These are phyloP conservation scores for Hoplostethus atlanticus DNA, from an alignment of 2,797 vertebrate genomes.

Conservation along the genomic window DNA sequence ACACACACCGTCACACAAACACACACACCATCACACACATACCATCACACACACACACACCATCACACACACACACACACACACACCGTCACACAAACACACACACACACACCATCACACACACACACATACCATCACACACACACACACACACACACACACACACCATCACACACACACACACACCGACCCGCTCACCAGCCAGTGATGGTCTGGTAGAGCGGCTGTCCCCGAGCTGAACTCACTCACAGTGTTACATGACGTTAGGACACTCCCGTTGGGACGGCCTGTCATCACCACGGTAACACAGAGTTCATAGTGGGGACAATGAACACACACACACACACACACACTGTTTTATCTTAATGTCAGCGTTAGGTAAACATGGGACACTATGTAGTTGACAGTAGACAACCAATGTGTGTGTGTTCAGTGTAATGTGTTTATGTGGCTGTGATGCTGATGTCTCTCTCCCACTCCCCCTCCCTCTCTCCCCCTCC, in stretches of 20 bases:
- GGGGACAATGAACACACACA: slow-evolving; percentile 59
- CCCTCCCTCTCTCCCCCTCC: slow-evolving; percentile 9
- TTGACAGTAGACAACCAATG: not conserved
- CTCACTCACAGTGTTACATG: slow-evolving; percentile 48
- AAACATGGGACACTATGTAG: no score
- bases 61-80: slow-evolving; percentile 35
- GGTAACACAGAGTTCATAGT: slow-evolving; percentile 65
- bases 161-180: not conserved
- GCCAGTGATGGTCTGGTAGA: slow-evolving; percentile 52
- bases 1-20: no score
- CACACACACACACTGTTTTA: slow-evolving; percentile 30
- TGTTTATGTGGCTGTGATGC: not conserved
- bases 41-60: no score
- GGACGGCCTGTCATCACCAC: slow-evolving; percentile 60
- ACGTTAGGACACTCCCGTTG: slow-evolving; percentile 59
- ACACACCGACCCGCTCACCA: no score
- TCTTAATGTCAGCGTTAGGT: not conserved
- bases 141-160: no score
- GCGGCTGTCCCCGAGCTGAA: slow-evolving; percentile 79
- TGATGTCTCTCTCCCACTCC: no score
- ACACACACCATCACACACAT: no score
- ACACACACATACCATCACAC: no score
- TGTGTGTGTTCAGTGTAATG: slow-evolving; percentile 11
- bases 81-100: no score
- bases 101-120: no score